Evolutionary conservation across 35 echinoderm and acorn worm species (phyloP), one percentile per base, ranked within the genome.

Genomic region (Holothuria glaberrima): DNA sequence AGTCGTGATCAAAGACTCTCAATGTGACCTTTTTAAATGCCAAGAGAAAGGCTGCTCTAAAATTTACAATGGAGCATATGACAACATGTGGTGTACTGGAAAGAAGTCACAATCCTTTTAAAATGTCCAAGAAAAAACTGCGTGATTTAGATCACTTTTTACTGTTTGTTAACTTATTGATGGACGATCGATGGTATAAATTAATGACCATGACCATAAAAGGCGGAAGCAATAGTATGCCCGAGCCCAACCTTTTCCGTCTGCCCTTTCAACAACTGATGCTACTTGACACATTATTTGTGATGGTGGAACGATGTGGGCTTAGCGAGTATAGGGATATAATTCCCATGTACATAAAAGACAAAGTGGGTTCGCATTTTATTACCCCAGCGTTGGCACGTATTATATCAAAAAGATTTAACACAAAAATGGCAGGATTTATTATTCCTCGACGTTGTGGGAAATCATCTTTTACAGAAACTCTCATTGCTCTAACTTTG

Each of bases 231-330:
- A 36, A 36, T 7, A 34, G 2, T 19, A 32, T 73, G 69, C 27
- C 31, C 16, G 18, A 29, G 5, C 31, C 69, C 7, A 34, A 73
- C 5, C 34, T 73, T 34, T 38, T 34, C 69, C 30, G 69, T 4
- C 31, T 73, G 14, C 69, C 69, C 27, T 73, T 73, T 73, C 69
- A 73, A 73, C 69, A 73, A 17, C 4, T 73, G 69, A 73, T 73
- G 69, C 13, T 73, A 26, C 17, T 73, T 0, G 69, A 73, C 69
- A 73, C 69, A 0, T 73, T 73, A 12, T 73, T 73, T 35, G 34
- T 30, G 29, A 73, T 73, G 69, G 69, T 73, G 69, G 69, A 73
- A 6, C 5, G 69, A 21, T 73, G 24, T 35, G 69, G 69, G 6
- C 34, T 38, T 73, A 20, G 69, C 19, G 69, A 73, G 36, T 34